A percentile compares a stretch with the other conserved stretches of the same genome.
Evolutionary conservation across 2,113 vertebrate genomes (phyloP).

Genomic region (human (Homo sapiens)): GRCh38 chr1:119639001-119639500

Average conservation of each 20-base stretch:
- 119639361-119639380: not conserved
- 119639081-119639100: not conserved
- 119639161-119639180: not conserved
- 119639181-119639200: not conserved
- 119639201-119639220: not conserved
- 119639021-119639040: not conserved
- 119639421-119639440: not conserved
- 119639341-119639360: not conserved
- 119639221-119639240: not conserved
- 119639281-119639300: not conserved
- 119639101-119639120: not conserved
- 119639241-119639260: not conserved
- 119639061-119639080: not conserved
- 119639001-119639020: not conserved
- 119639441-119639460: not conserved
- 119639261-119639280: not conserved
- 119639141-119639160: not conserved
- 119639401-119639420: not conserved
- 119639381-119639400: not conserved
- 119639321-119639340: not conserved
- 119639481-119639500: not conserved
- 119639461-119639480: not conserved
- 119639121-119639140: not conserved
- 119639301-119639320: not conserved
- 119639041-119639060: not conserved